phyloP scores from a whole-genome alignment of 2,113 vertebrate species.

The Scomber scombrus region DNA sequence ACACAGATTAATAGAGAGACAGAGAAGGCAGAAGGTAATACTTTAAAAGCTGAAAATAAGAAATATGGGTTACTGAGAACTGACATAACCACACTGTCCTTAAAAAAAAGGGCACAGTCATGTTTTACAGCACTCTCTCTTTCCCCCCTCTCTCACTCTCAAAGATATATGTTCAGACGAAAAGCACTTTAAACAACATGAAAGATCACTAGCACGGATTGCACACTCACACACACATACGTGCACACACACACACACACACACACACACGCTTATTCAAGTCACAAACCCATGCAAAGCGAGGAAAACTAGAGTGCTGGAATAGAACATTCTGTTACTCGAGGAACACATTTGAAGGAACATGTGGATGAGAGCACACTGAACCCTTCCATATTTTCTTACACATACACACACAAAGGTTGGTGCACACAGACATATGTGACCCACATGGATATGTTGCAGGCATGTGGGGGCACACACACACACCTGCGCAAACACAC shows the following conservation, averaged over 20 bases:
- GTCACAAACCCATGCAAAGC: conserved; percentile 60
- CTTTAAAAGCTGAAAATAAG: neutral
- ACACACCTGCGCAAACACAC: conserved; percentile 3
- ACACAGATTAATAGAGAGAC: conserved; percentile 9
- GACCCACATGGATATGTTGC: conserved; percentile 16
- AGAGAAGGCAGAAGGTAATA: neutral
- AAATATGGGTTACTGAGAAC: conserved; percentile 17
- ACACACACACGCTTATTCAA: neutral
- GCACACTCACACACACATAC: conserved; percentile 3
- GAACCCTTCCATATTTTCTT: conserved; percentile 51
- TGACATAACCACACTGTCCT: conserved; percentile 6
- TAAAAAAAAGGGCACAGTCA: conserved; percentile 48
- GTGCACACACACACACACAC: neutral
- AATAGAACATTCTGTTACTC: conserved; percentile 82
- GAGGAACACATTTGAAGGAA: conserved; percentile 68
- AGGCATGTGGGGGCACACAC: neutral
- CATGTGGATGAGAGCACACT: conserved; percentile 57
- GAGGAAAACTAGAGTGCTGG: conserved; percentile 61
- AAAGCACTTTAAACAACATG: conserved; percentile 68
- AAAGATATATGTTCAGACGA: conserved; percentile 51
- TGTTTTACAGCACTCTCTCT: conserved; percentile 30
- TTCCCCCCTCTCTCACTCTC: conserved; percentile 18
- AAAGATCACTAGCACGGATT: conserved; percentile 55
- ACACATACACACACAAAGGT: conserved; percentile 23
- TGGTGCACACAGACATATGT: neutral